Evolutionary conservation across 1,140 invertebrate genomes (phyloP), one percentile per base, ranked within the genome.

Genomic region (Magallana gigas): DNA sequence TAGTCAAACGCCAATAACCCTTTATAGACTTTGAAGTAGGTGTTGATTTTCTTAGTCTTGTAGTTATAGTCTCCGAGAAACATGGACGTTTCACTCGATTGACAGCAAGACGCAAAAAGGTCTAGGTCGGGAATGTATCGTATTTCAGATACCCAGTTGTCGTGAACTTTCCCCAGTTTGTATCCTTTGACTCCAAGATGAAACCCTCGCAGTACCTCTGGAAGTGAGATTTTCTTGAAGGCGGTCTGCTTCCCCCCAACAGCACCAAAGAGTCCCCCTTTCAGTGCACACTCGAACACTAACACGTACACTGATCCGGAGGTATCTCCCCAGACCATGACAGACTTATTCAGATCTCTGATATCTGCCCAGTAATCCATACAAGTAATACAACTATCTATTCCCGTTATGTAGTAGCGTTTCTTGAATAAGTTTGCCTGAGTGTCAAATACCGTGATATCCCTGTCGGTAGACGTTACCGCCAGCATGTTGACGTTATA

Each of bases 311-410:
- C 90, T 60, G 89, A 91, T 8, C 94, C 94, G 0, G 90, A 88
- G 1, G 90, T 91, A 88, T 94, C 93, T 5, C 94, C 94, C 86
- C 90, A 91, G 3, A 93, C 3, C 5, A 94, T 86, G 9, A 93
- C 81, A 0, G 91, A 90, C 16, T 88, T 83, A 59, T 91, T 91
- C 11, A 91, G 29, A 56, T 90, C 87, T n/a, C 81, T 57, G 5
- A 90, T 81, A 48, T 93, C 86, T 6, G 92, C 91, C 92, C 92
- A 94, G 87, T 93, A 94, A 83, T 91, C 86, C 92, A 94, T 91
- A 36, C 88, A 89, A 14, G 90, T 91, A 5, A 91, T 87, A 60
- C 88, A 91, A 57, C 90, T 88, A 8, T 92, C 91, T 48, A 94
- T 68, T 6, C 90, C 88, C 3, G 86, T 90, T 12, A 94, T 86